Evolutionary conservation across 2,113 vertebrate species (phyloP).

Genomic region (Saccopteryx bilineata): DNA sequence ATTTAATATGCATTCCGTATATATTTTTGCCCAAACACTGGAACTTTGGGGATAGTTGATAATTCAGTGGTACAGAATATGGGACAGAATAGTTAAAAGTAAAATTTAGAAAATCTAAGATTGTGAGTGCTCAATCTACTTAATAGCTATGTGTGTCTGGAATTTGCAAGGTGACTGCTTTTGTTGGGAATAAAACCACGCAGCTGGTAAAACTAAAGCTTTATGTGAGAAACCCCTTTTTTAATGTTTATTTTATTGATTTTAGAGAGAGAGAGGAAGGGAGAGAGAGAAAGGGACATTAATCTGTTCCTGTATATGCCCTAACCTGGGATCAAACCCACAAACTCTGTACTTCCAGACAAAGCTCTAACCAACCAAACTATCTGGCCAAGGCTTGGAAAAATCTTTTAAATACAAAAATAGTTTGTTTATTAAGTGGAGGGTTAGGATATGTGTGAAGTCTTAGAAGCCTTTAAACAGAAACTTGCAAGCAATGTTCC

Average conservation of each 20-base stretch:
- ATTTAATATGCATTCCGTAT: not conserved
- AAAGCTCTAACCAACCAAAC: too few relatives aligned
- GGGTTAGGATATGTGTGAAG: not conserved
- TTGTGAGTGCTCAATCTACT: not conserved
- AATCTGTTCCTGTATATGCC: too few relatives aligned
- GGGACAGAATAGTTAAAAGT: not conserved
- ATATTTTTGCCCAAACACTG: not conserved
- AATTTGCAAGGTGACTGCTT: not conserved
- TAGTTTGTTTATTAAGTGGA: conserved; percentile 21
- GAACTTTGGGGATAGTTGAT: conserved; percentile 6
- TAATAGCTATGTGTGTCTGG: not conserved
- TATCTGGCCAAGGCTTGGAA: not conserved
- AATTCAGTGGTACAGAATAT: not conserved
- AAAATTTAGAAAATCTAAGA: not conserved
- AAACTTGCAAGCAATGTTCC: not conserved
- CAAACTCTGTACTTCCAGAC: too few relatives aligned
- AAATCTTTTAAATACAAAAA: conserved; percentile 48
- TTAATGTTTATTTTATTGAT: too few relatives aligned
- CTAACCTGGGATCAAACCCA: too few relatives aligned
- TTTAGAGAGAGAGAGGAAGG: too few relatives aligned
- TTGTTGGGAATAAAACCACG: not conserved
- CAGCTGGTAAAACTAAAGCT: not conserved
- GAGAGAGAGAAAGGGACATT: too few relatives aligned
- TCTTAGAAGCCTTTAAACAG: not conserved
- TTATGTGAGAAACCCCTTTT: not conserved